phyloP scores from a whole-genome alignment of 2,797 vertebrate species.

The Halcyon badia region DNA sequence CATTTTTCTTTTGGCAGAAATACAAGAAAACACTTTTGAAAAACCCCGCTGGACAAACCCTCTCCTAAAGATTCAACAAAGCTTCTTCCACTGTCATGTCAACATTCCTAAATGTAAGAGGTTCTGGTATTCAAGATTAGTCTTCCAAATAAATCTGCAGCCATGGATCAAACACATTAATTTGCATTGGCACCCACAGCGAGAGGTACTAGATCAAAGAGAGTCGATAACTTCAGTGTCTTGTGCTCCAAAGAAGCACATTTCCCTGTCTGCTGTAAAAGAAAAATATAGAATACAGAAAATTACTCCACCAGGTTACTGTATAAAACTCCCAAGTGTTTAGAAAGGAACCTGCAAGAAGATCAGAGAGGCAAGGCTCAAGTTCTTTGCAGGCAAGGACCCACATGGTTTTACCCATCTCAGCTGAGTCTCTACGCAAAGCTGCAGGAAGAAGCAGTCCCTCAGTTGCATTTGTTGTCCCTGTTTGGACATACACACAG shows the following conservation, averaged over 20 bases:
- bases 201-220: not conserved
- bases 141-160: not conserved
- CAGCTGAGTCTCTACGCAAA: not conserved
- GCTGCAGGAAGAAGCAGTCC: not conserved
- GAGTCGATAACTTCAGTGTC: not conserved
- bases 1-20: not conserved
- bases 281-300: not conserved
- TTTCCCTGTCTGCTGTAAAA: not conserved
- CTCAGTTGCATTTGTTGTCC: not conserved
- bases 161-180: not conserved
- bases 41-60: not conserved
- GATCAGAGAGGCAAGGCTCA: not conserved
- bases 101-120: not conserved
- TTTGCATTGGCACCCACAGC: not conserved
- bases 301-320: not conserved
- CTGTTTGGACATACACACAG: not conserved
- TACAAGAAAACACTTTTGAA: not conserved
- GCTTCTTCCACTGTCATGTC: not conserved
- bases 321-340: not conserved
- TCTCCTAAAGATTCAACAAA: not conserved
- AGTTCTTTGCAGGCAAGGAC: not conserved
- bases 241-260: not conserved
- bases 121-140: not conserved
- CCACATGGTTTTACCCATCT: not conserved
- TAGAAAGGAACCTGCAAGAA: not conserved